Evolutionary conservation across 2,113 vertebrate species (phyloP), one percentile per base, ranked within the genome.

Genomic region (Triplophysa rosa): DNA sequence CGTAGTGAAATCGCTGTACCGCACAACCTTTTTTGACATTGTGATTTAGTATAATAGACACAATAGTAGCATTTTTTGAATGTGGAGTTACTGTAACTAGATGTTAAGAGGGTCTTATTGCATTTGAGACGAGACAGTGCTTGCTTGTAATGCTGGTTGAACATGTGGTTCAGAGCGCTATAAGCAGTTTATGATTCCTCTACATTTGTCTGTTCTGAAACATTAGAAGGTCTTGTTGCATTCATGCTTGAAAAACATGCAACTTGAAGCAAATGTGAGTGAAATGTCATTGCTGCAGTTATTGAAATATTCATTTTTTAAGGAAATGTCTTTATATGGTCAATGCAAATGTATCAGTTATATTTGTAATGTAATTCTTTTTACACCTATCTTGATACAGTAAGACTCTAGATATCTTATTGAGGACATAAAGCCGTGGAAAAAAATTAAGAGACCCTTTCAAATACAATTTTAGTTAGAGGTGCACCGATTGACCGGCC

Each of bases 261-360:
- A 62, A 59, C 54, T 58, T 59, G 33, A 61, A 24, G 37, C 54
- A 42, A 73, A 9, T 13, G 7, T 13, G 19, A 56, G 10, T n/a
- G 21, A 42, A 73, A 45, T 26, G 0, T 37, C 56, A 42, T 73
- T 73, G 21, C 24, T 61, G 56, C 59, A 42, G 40, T 54, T 12
- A 17, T 11, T 73, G 14, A 61, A 73, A 73, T 61, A 61, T 24
- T 61, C 2, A 45, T 61, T 71, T 23, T 19, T 42, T 33, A 17
- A 73, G 37, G 29, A 61, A 61, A 10, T 8, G 8, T 24, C 21
- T 62, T 74, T 45, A 74, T 74, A 26, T 62, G 21, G 56, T 47
- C 61, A 14, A 45, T 26, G 37, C 56, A 52, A 47, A 68, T 40
- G n/a, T 40, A 67, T 49, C 66, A 24, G 66, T 3, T 23, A 62